Evolutionary conservation across 2,888 invertebrate genomes (phyloP).

Genomic region (Gastrophysa polygoni): DNA sequence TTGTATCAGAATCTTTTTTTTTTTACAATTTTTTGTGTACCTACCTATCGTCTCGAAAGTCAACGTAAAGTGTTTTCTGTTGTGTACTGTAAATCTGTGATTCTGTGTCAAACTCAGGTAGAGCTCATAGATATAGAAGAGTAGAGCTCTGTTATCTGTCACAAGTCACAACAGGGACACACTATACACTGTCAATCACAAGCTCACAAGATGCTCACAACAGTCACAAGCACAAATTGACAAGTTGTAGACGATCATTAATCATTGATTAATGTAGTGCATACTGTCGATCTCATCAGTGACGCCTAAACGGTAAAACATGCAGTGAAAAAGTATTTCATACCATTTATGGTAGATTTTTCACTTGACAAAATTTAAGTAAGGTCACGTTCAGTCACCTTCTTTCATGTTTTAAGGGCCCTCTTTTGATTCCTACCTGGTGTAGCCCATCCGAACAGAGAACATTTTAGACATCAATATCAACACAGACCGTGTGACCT

Average conservation of each 20-base stretch:
- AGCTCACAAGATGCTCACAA: too few relatives aligned
- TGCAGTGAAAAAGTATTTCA: conserved; percentile 37
- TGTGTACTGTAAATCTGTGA: too few relatives aligned
- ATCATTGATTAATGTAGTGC: conserved; percentile 53
- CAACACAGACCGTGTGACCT: conserved; percentile 37
- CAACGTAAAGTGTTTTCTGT: too few relatives aligned
- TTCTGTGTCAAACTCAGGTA: too few relatives aligned
- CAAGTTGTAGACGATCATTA: conserved; percentile 49
- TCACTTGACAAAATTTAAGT: conserved; percentile 9
- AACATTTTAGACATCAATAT: conserved; percentile 24
- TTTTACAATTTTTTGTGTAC: too few relatives aligned
- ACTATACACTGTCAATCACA: too few relatives aligned
- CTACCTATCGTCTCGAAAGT: too few relatives aligned
- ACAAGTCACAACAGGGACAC: too few relatives aligned
- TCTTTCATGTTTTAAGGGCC: conserved; percentile 49
- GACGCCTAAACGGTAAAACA: conserved; percentile 36
- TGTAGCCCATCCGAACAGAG: background rate
- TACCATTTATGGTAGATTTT: conserved; percentile 12
- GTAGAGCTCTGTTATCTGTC: too few relatives aligned
- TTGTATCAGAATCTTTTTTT: too few relatives aligned
- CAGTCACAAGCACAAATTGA: too few relatives aligned
- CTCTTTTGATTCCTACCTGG: conserved; percentile 44
- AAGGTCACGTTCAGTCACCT: conserved; percentile 34
- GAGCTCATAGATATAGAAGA: too few relatives aligned
- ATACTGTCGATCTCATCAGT: conserved; percentile 32